Conservation (phyloP, 2,113 vertebrate genomes). For the Elephantulus edwardii region DNA sequence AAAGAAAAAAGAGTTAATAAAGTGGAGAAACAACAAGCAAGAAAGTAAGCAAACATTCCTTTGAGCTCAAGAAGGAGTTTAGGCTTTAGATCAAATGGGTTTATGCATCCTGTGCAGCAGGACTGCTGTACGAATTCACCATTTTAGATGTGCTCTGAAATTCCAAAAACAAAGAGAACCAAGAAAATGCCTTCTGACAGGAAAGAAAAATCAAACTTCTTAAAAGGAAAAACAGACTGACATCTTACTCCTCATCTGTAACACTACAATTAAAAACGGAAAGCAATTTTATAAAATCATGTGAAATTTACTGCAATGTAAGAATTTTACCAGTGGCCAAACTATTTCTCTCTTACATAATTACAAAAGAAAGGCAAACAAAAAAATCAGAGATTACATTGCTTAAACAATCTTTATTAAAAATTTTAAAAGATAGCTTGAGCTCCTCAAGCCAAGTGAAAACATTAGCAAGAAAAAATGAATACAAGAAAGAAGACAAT, state of each 20-base stretch:
- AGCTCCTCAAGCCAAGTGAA: too few species aligned
- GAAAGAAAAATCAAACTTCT: background rate
- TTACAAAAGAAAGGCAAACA: conserved; percentile 17
- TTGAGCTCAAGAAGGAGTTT: background rate
- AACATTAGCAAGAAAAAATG: too few species aligned
- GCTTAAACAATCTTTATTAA: background rate
- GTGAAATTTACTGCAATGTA: background rate
- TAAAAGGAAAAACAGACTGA: conserved; percentile 30
- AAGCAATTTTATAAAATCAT: background rate
- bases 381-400: background rate
- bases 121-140: background rate
- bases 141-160: background rate
- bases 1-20: background rate
- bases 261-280: background rate
- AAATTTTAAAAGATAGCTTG: too few species aligned
- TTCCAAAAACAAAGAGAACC: conserved; percentile 14
- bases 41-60: background rate
- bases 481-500: too few species aligned
- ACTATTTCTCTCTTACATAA: conserved; percentile 1
- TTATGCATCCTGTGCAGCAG: background rate
- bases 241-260: background rate
- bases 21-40: background rate
- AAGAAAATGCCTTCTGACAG: background rate
- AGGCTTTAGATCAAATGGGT: background rate
- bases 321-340: background rate